phyloP scores from a whole-genome alignment of 2,797 vertebrate species.

The Semaprochilodus insignis region DNA sequence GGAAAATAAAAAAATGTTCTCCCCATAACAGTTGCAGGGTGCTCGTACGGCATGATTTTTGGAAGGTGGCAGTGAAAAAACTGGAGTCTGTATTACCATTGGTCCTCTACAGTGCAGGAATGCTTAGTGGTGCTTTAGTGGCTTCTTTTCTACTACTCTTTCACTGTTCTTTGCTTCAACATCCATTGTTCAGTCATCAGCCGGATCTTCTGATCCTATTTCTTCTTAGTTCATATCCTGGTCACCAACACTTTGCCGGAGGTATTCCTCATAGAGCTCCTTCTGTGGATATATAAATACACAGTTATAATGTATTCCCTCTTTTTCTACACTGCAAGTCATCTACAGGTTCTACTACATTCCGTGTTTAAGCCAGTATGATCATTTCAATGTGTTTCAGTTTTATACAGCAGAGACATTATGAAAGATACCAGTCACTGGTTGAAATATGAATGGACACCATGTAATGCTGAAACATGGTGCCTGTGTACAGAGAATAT shows the following conservation, averaged over 20 bases:
- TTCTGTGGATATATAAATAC: conserved; percentile 69
- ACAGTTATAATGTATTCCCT: not conserved
- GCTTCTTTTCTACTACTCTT: conserved; percentile 5
- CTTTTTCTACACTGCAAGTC: too few relatives aligned
- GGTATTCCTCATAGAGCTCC: conserved; percentile 85
- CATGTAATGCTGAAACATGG: too few relatives aligned
- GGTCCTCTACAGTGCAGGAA: conserved; percentile 40
- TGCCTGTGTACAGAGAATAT: too few relatives aligned
- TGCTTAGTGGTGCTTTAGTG: conserved; percentile 34
- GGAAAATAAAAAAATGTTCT: not conserved
- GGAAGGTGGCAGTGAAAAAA: conserved; percentile 4
- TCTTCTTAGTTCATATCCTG: conserved; percentile 79
- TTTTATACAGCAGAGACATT: too few relatives aligned
- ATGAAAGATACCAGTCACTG: too few relatives aligned
- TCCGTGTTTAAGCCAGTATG: too few relatives aligned
- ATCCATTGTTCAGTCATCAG: not conserved
- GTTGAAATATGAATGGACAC: too few relatives aligned
- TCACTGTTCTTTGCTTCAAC: conserved; percentile 1
- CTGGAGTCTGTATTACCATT: conserved; percentile 1
- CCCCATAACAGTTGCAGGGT: conserved; percentile 3
- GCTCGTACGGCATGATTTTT: conserved; percentile 25
- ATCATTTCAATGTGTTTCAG: too few relatives aligned
- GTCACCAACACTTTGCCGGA: conserved; percentile 85
- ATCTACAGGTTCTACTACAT: too few relatives aligned
- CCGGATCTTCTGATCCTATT: not conserved